A percentile compares a stretch with the other conserved stretches of the same genome.
Evolutionary conservation across 2,888 invertebrate genomes (phyloP).

Genomic region (Agrotis segetum): DNA sequence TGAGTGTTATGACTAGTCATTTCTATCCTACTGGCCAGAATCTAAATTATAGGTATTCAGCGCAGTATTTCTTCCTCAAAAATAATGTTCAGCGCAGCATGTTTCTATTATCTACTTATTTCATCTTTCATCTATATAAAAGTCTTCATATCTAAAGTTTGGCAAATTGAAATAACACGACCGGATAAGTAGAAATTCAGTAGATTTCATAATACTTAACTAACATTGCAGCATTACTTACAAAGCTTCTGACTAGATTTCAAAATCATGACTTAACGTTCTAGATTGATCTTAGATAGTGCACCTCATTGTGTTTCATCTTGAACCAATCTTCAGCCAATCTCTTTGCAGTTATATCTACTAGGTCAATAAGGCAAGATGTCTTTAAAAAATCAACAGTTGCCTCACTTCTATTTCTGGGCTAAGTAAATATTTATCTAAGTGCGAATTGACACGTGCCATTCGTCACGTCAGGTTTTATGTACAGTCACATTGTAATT

Average conservation of each 20-base stretch:
- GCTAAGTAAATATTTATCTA: constrained; percentile 50
- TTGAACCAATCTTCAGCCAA: constrained; percentile 3
- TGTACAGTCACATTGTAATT: constrained; percentile 36
- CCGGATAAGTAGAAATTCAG: too few species aligned
- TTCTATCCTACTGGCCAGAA: not conserved
- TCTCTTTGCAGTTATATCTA: constrained; percentile 8
- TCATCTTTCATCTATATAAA: not conserved
- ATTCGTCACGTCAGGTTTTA: constrained; percentile 42
- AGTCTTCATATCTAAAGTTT: not conserved
- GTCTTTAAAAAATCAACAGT: constrained; percentile 42
- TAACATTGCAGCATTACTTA: not conserved
- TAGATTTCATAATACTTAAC: not conserved
- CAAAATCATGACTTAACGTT: constrained; percentile 2
- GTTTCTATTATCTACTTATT: not conserved
- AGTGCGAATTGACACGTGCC: constrained; percentile 46
- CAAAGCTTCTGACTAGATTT: not conserved
- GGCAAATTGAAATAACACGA: too few species aligned
- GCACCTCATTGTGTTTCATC: constrained; percentile 2
- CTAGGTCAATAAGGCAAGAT: constrained; percentile 32
- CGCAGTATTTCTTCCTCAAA: too few species aligned
- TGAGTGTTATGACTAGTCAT: not conserved
- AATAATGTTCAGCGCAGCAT: not conserved
- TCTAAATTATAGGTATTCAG: not conserved
- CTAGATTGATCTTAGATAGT: not conserved
- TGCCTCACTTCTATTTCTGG: constrained; percentile 53